Base-by-base conservation (phyloP, 1,140 invertebrate genomes). In the Fopius arisanus region DNA sequence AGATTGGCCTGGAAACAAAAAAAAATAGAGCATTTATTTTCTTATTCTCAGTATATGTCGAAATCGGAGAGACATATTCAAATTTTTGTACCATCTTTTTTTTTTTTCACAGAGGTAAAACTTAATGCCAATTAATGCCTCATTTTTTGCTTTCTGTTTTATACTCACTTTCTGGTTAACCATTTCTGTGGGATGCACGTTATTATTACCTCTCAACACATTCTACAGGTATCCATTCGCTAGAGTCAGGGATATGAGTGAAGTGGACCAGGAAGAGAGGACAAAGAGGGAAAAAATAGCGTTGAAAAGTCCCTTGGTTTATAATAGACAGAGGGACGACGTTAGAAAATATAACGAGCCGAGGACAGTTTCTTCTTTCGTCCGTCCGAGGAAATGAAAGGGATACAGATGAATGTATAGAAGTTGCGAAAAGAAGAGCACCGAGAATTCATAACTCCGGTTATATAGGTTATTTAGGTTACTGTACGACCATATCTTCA, bases 181-280 rank as follows among this genome's bases (percentile, higher is more conserved):
- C 43, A 41, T 65, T 65, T 65, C 23, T 23, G 5, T 37, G 2
- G 19, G 31, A 66, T 67, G 48, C 33, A 28, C 66, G 16, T 10
- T 54, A 40, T 29, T 67, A 51, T 67, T 41, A 23, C 21, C 31
- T 48, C 48, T 54, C 21, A 26, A 62, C 54, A 14, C 26, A 62
- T 62, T 62, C 54, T 62, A 62, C 54, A 62, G 54, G 54, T 62
- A 26, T 62, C 54, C 23, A 54, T 54, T 54, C 26, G 19, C 43
- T 51, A n/a, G 19, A 51, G 14, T 51, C 19, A 51, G 14, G n/a
- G 43, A 51, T 12, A 51, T 51, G 19, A 21, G 14, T 51, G 43
- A 51, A 21, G 19, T 51, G 43, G 43, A 19, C 43, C n/a, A 51
- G 43, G n/a, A 51, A 51, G 19, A 16, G n/a, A 51, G 43, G 9